Percentiles rank a stretch among this genome's conserved stretches.
Evolutionary conservation across 2,888 invertebrate genomes (phyloP).

Genomic region (Pantelozetes paolii): DNA sequence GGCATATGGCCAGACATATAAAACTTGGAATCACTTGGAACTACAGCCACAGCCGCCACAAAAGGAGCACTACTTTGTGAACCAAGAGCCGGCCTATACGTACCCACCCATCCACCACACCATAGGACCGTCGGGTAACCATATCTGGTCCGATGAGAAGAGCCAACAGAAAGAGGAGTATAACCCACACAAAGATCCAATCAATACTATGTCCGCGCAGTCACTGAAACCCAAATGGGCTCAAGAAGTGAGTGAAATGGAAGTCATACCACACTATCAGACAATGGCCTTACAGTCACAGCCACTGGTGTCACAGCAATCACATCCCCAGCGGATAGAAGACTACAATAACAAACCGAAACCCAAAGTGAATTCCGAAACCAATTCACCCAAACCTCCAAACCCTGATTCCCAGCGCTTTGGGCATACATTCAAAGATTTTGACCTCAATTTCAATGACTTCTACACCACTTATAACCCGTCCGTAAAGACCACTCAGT

Average conservation of each 20-base stretch:
- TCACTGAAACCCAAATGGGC: conserved; percentile 22
- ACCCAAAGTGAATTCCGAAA: not conserved
- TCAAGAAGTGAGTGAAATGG: conserved; percentile 1
- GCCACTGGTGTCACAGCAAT: not conserved
- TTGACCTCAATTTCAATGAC: too few relatives aligned
- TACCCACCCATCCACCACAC: not conserved
- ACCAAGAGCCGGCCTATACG: not conserved
- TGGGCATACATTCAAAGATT: too few relatives aligned
- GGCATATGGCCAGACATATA: not conserved
- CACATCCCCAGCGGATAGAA: not conserved
- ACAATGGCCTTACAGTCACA: not conserved
- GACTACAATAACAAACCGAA: not conserved
- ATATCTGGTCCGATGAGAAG: conserved; percentile 11
- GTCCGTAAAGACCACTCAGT: too few relatives aligned
- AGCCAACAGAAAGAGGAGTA: not conserved
- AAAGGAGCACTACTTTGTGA: not conserved
- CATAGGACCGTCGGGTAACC: not conserved
- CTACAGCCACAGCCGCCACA: not conserved
- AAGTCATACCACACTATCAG: conserved; percentile 1
- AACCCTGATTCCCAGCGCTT: too few relatives aligned
- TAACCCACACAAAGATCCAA: not conserved
- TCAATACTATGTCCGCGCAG: not conserved
- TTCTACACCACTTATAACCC: too few relatives aligned
- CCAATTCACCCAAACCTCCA: not conserved
- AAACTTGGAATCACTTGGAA: not conserved